Evolutionary conservation across 2,113 vertebrate species (phyloP).

Genomic region (Istiophorus platypterus): DNA sequence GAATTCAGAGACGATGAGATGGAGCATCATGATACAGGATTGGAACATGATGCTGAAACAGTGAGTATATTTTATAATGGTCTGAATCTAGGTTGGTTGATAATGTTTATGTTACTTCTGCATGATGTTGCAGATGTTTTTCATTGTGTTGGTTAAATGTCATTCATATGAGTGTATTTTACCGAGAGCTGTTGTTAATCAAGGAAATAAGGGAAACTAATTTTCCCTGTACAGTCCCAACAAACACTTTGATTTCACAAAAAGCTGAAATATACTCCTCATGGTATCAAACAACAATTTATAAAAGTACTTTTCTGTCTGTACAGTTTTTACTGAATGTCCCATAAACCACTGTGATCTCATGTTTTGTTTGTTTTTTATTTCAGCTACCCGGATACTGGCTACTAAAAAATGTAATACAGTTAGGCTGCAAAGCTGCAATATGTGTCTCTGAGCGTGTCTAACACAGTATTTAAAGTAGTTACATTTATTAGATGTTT

Average conservation of each 20-base stretch:
- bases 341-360: not conserved
- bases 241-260: not conserved
- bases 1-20: constrained; percentile 95
- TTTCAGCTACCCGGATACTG: constrained; percentile 91
- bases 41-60: constrained; percentile 90
- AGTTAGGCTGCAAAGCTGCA: constrained; percentile 92
- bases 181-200: not conserved
- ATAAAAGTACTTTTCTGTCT: not conserved
- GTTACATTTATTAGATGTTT: not conserved
- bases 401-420: constrained; percentile 91
- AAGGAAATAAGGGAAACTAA: not conserved
- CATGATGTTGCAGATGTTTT: not conserved
- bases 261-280: not conserved
- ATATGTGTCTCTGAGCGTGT: constrained; percentile 93
- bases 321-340: constrained; percentile 11
- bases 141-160: not conserved
- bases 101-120: not conserved
- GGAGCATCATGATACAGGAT: constrained; percentile 94
- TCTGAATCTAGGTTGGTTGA: not conserved
- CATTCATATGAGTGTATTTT: not conserved
- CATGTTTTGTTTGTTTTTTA: constrained; percentile 23
- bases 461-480: constrained; percentile 65
- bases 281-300: not conserved
- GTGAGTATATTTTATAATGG: constrained; percentile 79
- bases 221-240: too few species aligned